Evolutionary conservation across 2,113 vertebrate species (phyloP).

Genomic region (Cyprinus carpio): DNA sequence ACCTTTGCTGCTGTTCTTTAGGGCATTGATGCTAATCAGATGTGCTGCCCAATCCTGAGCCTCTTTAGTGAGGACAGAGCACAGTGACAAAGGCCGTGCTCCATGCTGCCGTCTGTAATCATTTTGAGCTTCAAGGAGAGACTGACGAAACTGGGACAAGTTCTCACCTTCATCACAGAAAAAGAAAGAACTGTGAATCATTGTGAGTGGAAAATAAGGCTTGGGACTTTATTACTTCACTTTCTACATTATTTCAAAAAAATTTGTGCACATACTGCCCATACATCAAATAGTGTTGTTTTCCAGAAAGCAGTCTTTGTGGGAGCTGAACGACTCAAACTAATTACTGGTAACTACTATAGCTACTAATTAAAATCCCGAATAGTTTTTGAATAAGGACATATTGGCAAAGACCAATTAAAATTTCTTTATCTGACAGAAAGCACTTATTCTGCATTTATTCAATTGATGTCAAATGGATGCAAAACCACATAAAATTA

Average conservation of each 20-base stretch:
- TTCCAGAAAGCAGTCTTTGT: not conserved
- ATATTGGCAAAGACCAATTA: not conserved
- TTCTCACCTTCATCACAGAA: constrained; percentile 37
- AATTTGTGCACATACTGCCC: too few species aligned
- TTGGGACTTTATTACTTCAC: not conserved
- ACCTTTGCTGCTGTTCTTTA: constrained; percentile 58
- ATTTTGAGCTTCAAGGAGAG: constrained; percentile 60
- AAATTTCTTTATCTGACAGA: not conserved
- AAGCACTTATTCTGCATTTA: not conserved
- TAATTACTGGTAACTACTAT: not conserved
- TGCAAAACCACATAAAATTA: not conserved
- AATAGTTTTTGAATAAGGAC: not conserved
- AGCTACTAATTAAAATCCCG: not conserved
- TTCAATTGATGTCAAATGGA: not conserved
- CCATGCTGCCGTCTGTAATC: constrained; percentile 57
- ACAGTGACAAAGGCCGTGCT: constrained; percentile 51
- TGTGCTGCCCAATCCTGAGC: constrained; percentile 63
- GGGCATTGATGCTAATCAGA: constrained; percentile 52
- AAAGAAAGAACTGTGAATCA: not conserved
- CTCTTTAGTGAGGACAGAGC: constrained; percentile 53
- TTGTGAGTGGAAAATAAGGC: not conserved
- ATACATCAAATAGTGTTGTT: not conserved
- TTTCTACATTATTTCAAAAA: not conserved
- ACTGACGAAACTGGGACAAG: constrained; percentile 51
- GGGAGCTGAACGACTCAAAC: not conserved